phyloP scores from a whole-genome alignment of 2,888 invertebrate species.

The Microplitis deprimator region DNA sequence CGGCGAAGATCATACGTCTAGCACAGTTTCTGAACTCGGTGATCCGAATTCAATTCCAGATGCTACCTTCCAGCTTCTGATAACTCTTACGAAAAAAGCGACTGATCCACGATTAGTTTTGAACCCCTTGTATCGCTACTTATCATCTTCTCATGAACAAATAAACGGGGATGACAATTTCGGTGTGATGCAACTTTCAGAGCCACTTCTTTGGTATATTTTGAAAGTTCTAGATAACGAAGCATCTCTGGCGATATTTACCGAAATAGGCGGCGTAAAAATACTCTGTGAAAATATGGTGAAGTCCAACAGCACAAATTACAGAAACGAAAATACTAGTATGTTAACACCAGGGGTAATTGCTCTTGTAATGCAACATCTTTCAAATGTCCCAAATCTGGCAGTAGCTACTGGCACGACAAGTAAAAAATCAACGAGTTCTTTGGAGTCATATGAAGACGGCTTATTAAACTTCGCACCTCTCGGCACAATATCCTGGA shows the following conservation, averaged over 20 bases:
- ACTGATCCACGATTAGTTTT: conserved; percentile 84
- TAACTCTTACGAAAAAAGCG: conserved; percentile 83
- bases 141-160: conserved; percentile 71
- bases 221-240: conserved; percentile 85
- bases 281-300: conserved; percentile 86
- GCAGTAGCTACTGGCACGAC: conserved; percentile 65
- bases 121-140: conserved; percentile 77
- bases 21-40: conserved; percentile 68
- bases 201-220: conserved; percentile 89
- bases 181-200: conserved; percentile 80
- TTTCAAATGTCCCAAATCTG: conserved; percentile 72
- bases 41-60: conserved; percentile 87
- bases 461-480: conserved; percentile 93
- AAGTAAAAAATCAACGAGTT: conserved; percentile 68
- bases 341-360: conserved; percentile 73
- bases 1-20: conserved; percentile 71
- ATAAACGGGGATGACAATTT: conserved; percentile 59
- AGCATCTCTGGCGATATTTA: conserved; percentile 82
- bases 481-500: conserved; percentile 83
- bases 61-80: conserved; percentile 88
- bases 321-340: conserved; percentile 73
- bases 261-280: conserved; percentile 82
- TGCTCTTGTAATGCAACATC: conserved; percentile 77
- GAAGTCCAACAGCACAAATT: conserved; percentile 61
- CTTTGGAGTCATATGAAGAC: conserved; percentile 78